phyloP scores from a whole-genome alignment of 2,888 invertebrate genomes.

The Acleris literana region DNA sequence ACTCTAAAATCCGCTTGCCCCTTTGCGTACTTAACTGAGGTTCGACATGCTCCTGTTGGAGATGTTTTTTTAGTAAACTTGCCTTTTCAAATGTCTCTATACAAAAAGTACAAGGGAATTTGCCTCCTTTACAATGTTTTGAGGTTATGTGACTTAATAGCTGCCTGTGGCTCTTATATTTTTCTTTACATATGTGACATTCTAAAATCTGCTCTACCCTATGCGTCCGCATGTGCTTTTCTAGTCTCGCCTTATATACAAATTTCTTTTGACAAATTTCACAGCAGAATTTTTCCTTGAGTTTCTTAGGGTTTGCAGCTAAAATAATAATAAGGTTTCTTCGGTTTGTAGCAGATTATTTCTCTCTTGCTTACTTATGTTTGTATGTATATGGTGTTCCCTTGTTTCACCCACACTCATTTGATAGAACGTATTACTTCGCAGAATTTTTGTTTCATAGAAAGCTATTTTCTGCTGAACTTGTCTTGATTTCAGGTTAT shows the following conservation, averaged over 20 bases:
- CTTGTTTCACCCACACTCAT: no score
- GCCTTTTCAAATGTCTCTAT: conserved; percentile 58
- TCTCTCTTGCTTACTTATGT: no score
- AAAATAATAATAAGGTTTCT: conserved; percentile 18
- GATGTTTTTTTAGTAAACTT: conserved; percentile 61
- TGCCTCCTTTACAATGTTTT: conserved; percentile 51
- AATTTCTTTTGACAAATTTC: conserved; percentile 53
- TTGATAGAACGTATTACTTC: no score
- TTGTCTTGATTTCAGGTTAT: no score
- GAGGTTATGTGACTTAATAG: conserved; percentile 61
- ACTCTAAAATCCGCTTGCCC: conserved; percentile 61
- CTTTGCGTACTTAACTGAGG: conserved; percentile 54
- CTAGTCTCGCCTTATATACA: conserved; percentile 54
- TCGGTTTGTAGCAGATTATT: no score
- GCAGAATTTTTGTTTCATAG: no score
- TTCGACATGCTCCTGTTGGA: conserved; percentile 56
- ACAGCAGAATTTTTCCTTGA: conserved; percentile 47
- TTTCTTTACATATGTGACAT: conserved; percentile 60
- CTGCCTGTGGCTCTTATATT: conserved; percentile 61
- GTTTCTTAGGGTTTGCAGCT: conserved; percentile 41
- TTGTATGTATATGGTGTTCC: no score
- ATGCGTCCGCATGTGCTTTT: conserved; percentile 56
- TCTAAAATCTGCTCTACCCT: conserved; percentile 60
- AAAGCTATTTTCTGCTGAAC: no score
- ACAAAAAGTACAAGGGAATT: conserved; percentile 64